A percentile compares a stretch with the other conserved stretches of the same genome.
These are phyloP conservation scores for Amphipoea lucens DNA, from an alignment of 2,888 invertebrate genomes.

Conservation along the genomic window DNA sequence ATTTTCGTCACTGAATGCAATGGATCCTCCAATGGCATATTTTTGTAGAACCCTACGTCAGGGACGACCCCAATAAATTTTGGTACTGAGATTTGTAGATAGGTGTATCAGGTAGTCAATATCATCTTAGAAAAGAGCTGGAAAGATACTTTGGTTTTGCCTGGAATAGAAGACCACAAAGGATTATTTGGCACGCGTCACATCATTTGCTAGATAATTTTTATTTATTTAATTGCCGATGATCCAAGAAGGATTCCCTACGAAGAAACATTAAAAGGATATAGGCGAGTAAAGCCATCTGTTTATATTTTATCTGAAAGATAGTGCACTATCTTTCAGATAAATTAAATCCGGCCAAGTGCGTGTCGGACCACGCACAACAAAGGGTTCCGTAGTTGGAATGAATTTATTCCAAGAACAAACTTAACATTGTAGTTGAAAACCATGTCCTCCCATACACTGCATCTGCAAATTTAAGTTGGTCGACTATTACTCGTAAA, in stretches of 20 bases:
- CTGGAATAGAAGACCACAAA: neutral
- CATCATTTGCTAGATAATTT: neutral
- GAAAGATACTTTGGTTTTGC: neutral
- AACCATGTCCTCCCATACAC: no score
- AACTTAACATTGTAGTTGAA: no score
- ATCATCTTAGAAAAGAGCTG: neutral
- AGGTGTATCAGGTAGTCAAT: slow-evolving; percentile 10
- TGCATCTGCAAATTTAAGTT: no score
- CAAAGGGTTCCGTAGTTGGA: no score
- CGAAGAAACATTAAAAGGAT: neutral
- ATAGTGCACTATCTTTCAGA: neutral
- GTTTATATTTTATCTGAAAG: no score
- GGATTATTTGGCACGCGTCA: neutral
- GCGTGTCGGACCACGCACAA: no score
- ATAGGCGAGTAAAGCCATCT: neutral
- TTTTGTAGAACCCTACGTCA: slow-evolving; percentile 21
- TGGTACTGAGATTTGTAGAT: slow-evolving; percentile 5
- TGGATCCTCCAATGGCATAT: slow-evolving; percentile 7
- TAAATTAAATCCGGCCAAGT: neutral
- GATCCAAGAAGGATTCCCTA: neutral
- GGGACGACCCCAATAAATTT: slow-evolving; percentile 39
- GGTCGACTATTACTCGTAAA: no score
- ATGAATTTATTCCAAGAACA: no score
- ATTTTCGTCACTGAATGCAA: slow-evolving; percentile 26
- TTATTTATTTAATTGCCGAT: neutral